phyloP scores from a whole-genome alignment of 2,888 invertebrate genomes.

The Aromia moschata region DNA sequence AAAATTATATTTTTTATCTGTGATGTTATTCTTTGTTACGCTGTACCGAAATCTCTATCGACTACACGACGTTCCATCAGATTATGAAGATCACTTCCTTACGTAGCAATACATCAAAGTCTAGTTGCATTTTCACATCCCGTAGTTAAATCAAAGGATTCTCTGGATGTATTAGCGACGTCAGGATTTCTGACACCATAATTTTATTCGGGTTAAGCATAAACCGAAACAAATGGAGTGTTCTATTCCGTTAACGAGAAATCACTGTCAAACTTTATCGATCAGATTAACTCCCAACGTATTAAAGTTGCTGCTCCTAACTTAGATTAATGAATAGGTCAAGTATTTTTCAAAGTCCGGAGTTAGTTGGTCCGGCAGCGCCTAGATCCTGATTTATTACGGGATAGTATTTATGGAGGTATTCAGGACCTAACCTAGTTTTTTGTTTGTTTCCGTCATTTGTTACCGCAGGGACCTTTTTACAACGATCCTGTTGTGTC shows the following conservation, averaged over 20 bases:
- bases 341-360: slow-evolving; percentile 15
- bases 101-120: slow-evolving; percentile 7
- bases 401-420: slow-evolving; percentile 8
- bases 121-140: not conserved
- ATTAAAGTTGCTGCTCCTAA: slow-evolving; percentile 21
- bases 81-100: not conserved
- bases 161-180: slow-evolving; percentile 19
- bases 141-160: slow-evolving; percentile 5
- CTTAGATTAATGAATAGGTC: slow-evolving; percentile 24
- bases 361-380: not conserved
- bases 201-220: slow-evolving; percentile 21
- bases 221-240: slow-evolving; percentile 18
- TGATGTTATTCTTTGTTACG: too few relatives aligned
- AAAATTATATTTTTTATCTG: too few relatives aligned
- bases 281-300: slow-evolving; percentile 13
- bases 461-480: not conserved
- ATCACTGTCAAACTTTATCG: slow-evolving; percentile 18
- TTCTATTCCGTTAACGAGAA: slow-evolving; percentile 2
- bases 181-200: slow-evolving; percentile 23
- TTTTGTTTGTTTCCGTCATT: not conserved
- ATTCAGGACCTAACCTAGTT: slow-evolving; percentile 7
- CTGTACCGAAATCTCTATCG: too few relatives aligned
- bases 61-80: too few relatives aligned
- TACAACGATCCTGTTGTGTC: not conserved
- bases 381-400: slow-evolving; percentile 12